phyloP scores from a whole-genome alignment of 1,140 invertebrate genomes.

The Acarapis woodi region DNA sequence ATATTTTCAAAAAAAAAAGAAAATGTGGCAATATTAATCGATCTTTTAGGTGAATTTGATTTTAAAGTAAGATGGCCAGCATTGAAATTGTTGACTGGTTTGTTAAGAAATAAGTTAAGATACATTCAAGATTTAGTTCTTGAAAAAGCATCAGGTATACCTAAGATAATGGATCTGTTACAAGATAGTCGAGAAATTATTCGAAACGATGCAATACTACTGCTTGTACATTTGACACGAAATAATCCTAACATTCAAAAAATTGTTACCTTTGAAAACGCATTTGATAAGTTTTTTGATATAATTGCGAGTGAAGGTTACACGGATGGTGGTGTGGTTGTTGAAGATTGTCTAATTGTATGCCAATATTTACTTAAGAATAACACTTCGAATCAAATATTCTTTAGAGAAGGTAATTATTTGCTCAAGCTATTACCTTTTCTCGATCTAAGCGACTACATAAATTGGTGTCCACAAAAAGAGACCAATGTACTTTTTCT shows the following conservation, averaged over 20 bases:
- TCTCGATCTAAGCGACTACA: slow-evolving; percentile 46
- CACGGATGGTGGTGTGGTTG: slow-evolving; percentile 78
- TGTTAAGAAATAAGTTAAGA: slow-evolving; percentile 44
- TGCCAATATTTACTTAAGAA: slow-evolving; percentile 78
- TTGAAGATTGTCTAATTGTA: slow-evolving; percentile 86
- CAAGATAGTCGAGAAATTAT: slow-evolving; percentile 80
- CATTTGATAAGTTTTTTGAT: slow-evolving; percentile 78
- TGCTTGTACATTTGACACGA: slow-evolving; percentile 78
- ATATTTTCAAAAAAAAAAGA: slow-evolving; percentile 81
- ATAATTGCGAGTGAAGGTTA: slow-evolving; percentile 73
- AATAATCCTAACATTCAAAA: slow-evolving; percentile 95
- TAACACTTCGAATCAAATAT: slow-evolving; percentile 91
- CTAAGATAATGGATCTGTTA: slow-evolving; percentile 83
- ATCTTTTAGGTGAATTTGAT: slow-evolving; percentile 72
- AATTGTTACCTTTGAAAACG: slow-evolving; percentile 97
- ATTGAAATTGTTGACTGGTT: slow-evolving; percentile 47
- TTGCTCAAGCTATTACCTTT: slow-evolving; percentile 57
- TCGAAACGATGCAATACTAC: slow-evolving; percentile 68
- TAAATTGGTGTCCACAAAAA: slow-evolving; percentile 67
- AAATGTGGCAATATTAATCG: slow-evolving; percentile 51
- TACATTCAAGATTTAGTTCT: slow-evolving; percentile 85
- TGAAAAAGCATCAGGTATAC: slow-evolving; percentile 82
- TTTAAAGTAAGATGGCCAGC: slow-evolving; percentile 64
- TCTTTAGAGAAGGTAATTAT: slow-evolving; percentile 86
- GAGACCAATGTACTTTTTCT: slow-evolving; percentile 45